Percentiles rank a stretch among this genome's conserved stretches.
These are phyloP conservation scores for Limnephilus rhombicus DNA, from an alignment of 2,888 invertebrate genomes.

Conservation along the genomic window DNA sequence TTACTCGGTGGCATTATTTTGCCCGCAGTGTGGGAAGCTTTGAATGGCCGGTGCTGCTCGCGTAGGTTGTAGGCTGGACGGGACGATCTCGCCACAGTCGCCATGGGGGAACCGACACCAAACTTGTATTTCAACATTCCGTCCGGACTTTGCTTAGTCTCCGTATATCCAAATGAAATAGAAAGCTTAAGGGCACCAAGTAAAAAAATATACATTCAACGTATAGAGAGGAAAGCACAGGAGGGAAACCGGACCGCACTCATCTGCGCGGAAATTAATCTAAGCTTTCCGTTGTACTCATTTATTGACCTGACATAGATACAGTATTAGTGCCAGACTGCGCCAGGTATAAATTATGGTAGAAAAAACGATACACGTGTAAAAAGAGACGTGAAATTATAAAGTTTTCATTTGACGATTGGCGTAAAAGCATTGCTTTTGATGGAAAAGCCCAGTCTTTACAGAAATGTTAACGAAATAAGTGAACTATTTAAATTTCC, in stretches of 20 bases:
- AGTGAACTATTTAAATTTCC: neutral
- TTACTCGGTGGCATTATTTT: constrained; percentile 38
- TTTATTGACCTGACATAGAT: constrained; percentile 45
- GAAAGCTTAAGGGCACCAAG: constrained; percentile 47
- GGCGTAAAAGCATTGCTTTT: neutral
- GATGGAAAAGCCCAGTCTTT: neutral
- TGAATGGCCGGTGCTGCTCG: constrained; percentile 30
- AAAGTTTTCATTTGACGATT: neutral
- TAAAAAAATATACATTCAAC: constrained; percentile 28
- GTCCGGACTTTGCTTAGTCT: constrained; percentile 64
- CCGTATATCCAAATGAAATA: constrained; percentile 47
- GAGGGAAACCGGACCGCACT: constrained; percentile 37
- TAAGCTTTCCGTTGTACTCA: constrained; percentile 49
- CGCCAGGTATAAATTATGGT: constrained; percentile 25
- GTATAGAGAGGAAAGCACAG: neutral
- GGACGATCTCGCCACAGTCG: constrained; percentile 47
- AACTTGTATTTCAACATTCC: constrained; percentile 67
- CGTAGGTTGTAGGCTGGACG: constrained; percentile 41
- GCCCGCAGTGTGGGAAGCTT: constrained; percentile 10
- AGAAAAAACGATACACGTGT: constrained; percentile 27
- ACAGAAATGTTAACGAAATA: neutral
- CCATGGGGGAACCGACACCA: constrained; percentile 59
- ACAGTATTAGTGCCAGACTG: constrained; percentile 37
- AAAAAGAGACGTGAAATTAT: constrained; percentile 23
- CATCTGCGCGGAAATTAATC: constrained; percentile 38